Percentiles rank a stretch among this genome's conserved stretches.
Evolutionary conservation across 2,113 vertebrate genomes (phyloP).

Genomic region (human): GRCh38 chr18:74345001-74345500

Average conservation of each 20-base stretch:
- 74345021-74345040: neutral
- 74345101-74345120: neutral
- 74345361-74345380: neutral
- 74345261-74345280: neutral
- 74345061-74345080: neutral
- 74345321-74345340: neutral
- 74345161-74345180: neutral
- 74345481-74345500: neutral
- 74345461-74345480: neutral
- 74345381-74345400: neutral
- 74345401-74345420: neutral
- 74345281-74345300: neutral
- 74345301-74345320: neutral
- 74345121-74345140: neutral
- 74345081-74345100: neutral
- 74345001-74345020: neutral
- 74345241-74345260: neutral
- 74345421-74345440: neutral
- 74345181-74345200: neutral
- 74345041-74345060: neutral
- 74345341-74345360: neutral
- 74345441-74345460: neutral
- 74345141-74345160: neutral
- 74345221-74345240: neutral
- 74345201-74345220: neutral